Evolutionary conservation across 2,888 invertebrate genomes (phyloP).

Genomic region (Apodemia zela): DNA sequence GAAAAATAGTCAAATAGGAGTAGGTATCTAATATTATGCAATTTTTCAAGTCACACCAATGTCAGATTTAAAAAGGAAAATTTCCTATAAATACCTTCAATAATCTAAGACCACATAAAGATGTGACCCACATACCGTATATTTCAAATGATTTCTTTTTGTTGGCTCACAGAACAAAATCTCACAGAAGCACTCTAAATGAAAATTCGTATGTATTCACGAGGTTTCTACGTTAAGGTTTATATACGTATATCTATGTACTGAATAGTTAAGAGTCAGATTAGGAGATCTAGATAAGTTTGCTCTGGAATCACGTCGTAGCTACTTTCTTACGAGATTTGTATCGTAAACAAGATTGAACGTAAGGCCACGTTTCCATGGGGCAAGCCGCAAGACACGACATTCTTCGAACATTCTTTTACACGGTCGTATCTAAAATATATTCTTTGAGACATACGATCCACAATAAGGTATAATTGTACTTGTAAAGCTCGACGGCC

Average conservation of each 20-base stretch:
- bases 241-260: not conserved
- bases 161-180: not conserved
- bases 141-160: not conserved
- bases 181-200: not conserved
- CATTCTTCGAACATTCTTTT: not conserved
- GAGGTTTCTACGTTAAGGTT: not conserved
- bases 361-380: not conserved
- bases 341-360: slow-evolving; percentile 49
- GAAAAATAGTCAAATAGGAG: no score
- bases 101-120: no score
- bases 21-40: no score
- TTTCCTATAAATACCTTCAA: no score
- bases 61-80: no score
- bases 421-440: no score
- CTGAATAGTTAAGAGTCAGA: slow-evolving; percentile 19
- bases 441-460: no score
- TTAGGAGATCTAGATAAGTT: slow-evolving; percentile 24
- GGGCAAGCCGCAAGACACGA: not conserved
- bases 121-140: not conserved
- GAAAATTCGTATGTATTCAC: not conserved
- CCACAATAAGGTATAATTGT: no score
- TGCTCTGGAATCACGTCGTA: slow-evolving; percentile 15
- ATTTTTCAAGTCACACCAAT: no score
- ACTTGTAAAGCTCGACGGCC: no score
- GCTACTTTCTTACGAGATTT: slow-evolving; percentile 51